These are phyloP conservation scores for Nematopogon swammerdamellus DNA, from an alignment of 2,888 invertebrate genomes.

Conservation along the genomic window DNA sequence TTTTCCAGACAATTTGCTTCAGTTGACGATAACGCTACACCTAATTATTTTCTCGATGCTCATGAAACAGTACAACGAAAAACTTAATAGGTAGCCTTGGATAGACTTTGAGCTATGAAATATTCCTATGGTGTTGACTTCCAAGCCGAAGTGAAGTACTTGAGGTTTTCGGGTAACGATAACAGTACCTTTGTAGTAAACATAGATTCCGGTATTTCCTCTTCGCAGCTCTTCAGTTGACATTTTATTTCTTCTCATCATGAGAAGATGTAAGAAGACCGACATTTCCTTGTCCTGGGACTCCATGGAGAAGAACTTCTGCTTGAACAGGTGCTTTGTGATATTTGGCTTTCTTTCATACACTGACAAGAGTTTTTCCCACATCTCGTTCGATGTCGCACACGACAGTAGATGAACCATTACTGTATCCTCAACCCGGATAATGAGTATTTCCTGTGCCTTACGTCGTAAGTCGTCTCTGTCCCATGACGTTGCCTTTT, in stretches of 20 bases:
- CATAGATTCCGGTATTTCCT: too few relatives aligned
- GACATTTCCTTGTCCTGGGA: background rate
- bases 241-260: background rate
- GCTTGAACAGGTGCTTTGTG: background rate
- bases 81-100: too few relatives aligned
- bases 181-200: too few relatives aligned
- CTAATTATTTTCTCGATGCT: too few relatives aligned
- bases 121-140: too few relatives aligned
- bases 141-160: too few relatives aligned
- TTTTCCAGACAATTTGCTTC: too few relatives aligned
- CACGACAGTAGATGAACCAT: background rate
- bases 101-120: too few relatives aligned
- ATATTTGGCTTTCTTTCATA: background rate
- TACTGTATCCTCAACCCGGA: background rate
- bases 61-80: too few relatives aligned
- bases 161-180: too few relatives aligned
- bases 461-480: background rate
- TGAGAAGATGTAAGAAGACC: background rate
- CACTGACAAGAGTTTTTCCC: background rate
- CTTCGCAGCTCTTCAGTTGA: too few relatives aligned
- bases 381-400: background rate
- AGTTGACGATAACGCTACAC: too few relatives aligned
- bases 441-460: background rate
- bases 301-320: background rate
- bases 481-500: background rate